Evolutionary conservation across 92 coral and sea anemone species (phyloP).

Genomic region (Umimayanthus kanabou): DNA sequence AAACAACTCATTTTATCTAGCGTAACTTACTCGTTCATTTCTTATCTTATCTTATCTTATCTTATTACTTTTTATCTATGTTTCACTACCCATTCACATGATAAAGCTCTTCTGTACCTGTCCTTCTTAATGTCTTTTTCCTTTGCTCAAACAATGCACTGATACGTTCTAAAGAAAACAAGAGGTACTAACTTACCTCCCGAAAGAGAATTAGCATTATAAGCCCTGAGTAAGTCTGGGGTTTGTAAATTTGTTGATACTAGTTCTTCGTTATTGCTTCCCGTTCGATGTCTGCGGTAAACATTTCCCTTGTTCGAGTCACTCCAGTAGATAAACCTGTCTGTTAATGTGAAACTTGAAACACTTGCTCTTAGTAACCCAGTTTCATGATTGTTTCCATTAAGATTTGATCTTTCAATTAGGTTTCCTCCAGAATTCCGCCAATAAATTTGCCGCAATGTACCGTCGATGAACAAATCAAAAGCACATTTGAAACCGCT

Average conservation of each 20-base stretch:
- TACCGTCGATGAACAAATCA: constrained; percentile 55
- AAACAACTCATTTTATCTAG: no score
- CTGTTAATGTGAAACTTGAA: constrained; percentile 13
- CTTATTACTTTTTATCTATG: no score
- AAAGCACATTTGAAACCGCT: constrained; percentile 46
- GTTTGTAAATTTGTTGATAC: not conserved
- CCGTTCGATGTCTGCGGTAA: not conserved
- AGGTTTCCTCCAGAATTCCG: constrained; percentile 42
- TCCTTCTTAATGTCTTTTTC: no score
- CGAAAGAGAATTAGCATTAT: not conserved
- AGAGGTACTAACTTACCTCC: not conserved
- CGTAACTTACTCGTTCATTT: no score
- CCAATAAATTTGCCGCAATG: constrained; percentile 56
- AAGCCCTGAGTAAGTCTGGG: not conserved
- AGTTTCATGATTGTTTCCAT: constrained; percentile 51
- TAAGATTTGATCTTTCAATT: constrained; percentile 60
- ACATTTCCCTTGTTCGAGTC: not conserved
- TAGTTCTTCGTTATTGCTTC: not conserved
- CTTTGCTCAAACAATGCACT: no score
- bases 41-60: no score
- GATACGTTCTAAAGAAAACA: not conserved
- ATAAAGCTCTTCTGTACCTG: no score
- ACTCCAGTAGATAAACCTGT: constrained; percentile 28
- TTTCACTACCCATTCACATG: no score
- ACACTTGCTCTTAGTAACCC: constrained; percentile 25